Evolutionary conservation across 2,888 invertebrate genomes (phyloP), one percentile per base, ranked within the genome.

Genomic region (Siphlonurus alternatus): DNA sequence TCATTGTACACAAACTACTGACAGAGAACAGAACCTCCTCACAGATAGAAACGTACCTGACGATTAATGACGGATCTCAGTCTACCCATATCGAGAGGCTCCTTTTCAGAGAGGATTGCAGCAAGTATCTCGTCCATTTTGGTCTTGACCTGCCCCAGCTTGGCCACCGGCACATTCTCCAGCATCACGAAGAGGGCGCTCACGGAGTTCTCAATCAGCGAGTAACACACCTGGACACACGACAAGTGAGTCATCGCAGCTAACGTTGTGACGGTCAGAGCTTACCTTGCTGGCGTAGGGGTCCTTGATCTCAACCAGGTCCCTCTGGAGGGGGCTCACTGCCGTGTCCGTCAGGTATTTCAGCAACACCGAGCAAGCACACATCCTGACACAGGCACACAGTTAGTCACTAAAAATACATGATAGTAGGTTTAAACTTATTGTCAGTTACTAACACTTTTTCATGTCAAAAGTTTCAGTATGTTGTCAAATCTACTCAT

Each of bases 311-410:
- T 93, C 92, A 1, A 93, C 88, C 75, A 93, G 88, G 71, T 85
- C 84, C 70, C 85, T 82, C 72, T 91, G 89, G 63, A 95, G 77
- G 15, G 93, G 93, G 67, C 92, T 87, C 19, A 90, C 87, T 7
- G 93, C 84, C n/a, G 89, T 89, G 70, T 92, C 89, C 15, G 89
- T 88, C 64, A 95, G 76, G 75, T 93, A 94, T 66, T 89, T 87
- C 69, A 91, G 76, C 53, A 93, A 74, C 18, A 91, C 76, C 38
- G 82, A 81, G 67, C 86, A 82, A 3, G 83, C 87, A 2, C 81
- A 81, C 67, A 88, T 73, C 63, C 80, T 80, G 68, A 80, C 80
- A 20, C 24, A 23, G 18, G 15, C 20, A 63, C 23, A 25, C 5
- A 15, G 2, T 23, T 1, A 18, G 23, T 2, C 1, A 1, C 2